phyloP scores from a whole-genome alignment of 2,113 vertebrate genomes.

The Platichthys stellatus region DNA sequence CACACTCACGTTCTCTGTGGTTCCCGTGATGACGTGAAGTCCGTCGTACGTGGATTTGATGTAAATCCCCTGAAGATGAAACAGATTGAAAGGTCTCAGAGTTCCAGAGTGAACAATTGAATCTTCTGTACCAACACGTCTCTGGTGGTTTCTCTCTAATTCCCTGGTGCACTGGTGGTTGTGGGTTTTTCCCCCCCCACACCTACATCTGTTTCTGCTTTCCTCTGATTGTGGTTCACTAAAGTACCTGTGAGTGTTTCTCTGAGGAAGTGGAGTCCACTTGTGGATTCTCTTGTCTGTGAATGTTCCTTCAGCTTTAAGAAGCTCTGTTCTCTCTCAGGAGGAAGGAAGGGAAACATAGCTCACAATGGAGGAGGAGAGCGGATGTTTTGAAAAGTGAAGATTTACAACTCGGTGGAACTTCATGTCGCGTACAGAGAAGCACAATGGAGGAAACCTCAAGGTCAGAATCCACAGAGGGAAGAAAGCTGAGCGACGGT shows the following conservation, averaged over 20 bases:
- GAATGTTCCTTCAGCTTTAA: not conserved
- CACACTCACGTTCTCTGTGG: constrained; percentile 95
- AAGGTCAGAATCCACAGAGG: too few species aligned
- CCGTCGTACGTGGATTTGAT: constrained; percentile 98
- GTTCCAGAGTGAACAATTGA: not conserved
- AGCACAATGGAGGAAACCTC: not conserved
- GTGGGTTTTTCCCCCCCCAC: not conserved
- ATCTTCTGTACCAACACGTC: not conserved
- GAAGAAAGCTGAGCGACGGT: too few species aligned
- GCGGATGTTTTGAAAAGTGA: not conserved
- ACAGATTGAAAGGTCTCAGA: not conserved
- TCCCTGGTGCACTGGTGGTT: not conserved
- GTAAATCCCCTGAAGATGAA: constrained; percentile 90
- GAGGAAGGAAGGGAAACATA: not conserved
- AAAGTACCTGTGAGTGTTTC: not conserved
- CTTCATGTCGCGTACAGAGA: too few species aligned
- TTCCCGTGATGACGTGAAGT: constrained; percentile 95
- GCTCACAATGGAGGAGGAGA: not conserved
- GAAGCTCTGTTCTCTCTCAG: too few species aligned
- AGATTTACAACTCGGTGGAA: not conserved
- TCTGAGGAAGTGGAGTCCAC: too few species aligned
- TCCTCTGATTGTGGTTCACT: not conserved
- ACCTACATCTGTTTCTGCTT: not conserved
- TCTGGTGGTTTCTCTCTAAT: not conserved
- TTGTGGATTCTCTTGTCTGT: too few species aligned